A percentile compares a stretch with the other conserved stretches of the same genome.
Evolutionary conservation across 2,888 invertebrate genomes (phyloP).

Genomic region (Scaptomyza reducta): DNA sequence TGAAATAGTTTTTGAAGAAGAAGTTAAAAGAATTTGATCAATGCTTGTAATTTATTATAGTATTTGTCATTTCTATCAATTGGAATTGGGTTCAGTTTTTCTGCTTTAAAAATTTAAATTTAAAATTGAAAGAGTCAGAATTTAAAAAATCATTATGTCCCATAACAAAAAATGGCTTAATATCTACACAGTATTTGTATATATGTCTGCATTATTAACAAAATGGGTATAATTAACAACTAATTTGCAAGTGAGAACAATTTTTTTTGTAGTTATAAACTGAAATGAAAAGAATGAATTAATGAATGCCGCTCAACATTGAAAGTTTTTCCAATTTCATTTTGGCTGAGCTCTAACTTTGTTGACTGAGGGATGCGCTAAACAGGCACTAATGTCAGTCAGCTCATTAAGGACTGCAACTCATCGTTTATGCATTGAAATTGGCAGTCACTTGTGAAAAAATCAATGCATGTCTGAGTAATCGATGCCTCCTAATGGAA

Average conservation of each 20-base stretch:
- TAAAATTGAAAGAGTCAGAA: too few species aligned
- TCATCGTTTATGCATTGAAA: slow-evolving; percentile 78
- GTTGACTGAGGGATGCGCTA: slow-evolving; percentile 15
- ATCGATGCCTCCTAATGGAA: slow-evolving; percentile 76
- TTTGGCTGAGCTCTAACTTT: background rate
- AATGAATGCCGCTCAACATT: background rate
- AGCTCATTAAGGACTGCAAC: slow-evolving; percentile 65
- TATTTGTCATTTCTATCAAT: too few species aligned
- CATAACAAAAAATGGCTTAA: too few species aligned
- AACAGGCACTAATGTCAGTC: slow-evolving; percentile 23
- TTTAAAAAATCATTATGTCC: too few species aligned
- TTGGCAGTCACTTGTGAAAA: slow-evolving; percentile 77
- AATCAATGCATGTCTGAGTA: slow-evolving; percentile 80
- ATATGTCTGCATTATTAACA: too few species aligned
- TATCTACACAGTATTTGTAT: too few species aligned
- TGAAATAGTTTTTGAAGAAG: too few species aligned
- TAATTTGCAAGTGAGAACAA: background rate
- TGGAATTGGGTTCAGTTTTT: too few species aligned
- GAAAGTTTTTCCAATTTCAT: background rate
- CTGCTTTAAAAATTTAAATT: too few species aligned
- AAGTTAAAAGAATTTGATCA: too few species aligned
- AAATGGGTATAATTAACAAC: too few species aligned
- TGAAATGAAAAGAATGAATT: background rate
- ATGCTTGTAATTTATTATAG: too few species aligned
- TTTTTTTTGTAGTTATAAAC: background rate